Evolutionary conservation across 2,797 vertebrate genomes (phyloP).

Genomic region (Xerus rutilus): DNA sequence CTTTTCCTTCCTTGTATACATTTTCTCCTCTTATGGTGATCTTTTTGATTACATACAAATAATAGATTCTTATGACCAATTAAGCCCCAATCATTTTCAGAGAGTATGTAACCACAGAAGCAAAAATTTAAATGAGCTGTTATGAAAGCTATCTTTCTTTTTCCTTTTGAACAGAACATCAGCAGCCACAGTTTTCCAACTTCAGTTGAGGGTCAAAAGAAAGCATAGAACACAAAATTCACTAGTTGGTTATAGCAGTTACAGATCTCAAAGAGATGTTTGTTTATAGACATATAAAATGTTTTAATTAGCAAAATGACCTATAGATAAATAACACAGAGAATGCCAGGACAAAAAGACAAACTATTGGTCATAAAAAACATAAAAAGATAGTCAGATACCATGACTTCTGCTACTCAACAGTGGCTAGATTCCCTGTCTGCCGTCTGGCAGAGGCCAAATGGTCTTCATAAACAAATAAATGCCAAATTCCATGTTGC

Average conservation of each 20-base stretch:
- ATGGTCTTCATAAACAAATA: not conserved
- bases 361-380: not conserved
- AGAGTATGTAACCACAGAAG: not conserved
- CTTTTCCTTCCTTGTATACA: no score
- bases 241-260: not conserved
- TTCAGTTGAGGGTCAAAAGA: not conserved
- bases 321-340: constrained; percentile 11
- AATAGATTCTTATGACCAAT: not conserved
- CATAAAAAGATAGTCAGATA: not conserved
- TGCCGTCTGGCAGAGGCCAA: not conserved
- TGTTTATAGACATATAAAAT: constrained; percentile 5
- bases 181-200: not conserved
- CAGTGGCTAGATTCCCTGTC: not conserved
- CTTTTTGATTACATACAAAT: constrained; percentile 8
- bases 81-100: not conserved
- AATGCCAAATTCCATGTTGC: not conserved
- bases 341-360: not conserved
- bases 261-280: not conserved
- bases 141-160: not conserved
- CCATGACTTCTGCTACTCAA: not conserved
- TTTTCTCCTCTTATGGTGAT: not conserved
- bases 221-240: not conserved
- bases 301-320: constrained; percentile 20
- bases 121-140: not conserved
- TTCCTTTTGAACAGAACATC: constrained; percentile 15